Conservation (phyloP, 23 tunicate genomes). For the Styela plicata region DNA sequence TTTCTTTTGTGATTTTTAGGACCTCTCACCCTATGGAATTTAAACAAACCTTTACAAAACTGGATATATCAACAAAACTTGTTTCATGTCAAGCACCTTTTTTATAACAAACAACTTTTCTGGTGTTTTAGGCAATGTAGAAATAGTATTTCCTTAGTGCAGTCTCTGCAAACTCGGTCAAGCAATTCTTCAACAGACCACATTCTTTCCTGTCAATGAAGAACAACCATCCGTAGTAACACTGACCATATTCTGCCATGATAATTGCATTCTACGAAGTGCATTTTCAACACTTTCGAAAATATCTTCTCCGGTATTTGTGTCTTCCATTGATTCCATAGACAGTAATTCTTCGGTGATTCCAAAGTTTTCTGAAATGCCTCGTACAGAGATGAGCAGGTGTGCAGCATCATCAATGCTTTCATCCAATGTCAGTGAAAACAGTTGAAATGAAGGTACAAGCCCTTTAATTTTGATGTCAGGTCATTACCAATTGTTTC, state of each 20-base stretch:
- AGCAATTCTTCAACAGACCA: slow-evolving; percentile 62
- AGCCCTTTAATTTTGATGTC: slow-evolving; percentile 65
- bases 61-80: no score
- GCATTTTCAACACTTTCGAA: slow-evolving; percentile 55
- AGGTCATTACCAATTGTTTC: slow-evolving; percentile 78
- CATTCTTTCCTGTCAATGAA: slow-evolving; percentile 68
- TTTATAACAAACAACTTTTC: no score
- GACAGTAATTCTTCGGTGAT: slow-evolving; percentile 53
- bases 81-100: no score
- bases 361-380: slow-evolving; percentile 35
- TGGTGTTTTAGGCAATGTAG: slow-evolving; percentile 70
- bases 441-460: slow-evolving; percentile 77
- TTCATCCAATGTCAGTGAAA: no score
- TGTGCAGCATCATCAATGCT: slow-evolving; percentile 32
- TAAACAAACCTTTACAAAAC: no score
- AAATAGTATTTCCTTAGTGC: slow-evolving; percentile 54
- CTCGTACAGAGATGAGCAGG: slow-evolving; percentile 27
- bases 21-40: no score
- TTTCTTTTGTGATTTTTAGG: no score
- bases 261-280: slow-evolving; percentile 49
- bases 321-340: slow-evolving; percentile 73
- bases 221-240: slow-evolving; percentile 86
- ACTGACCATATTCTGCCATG: slow-evolving; percentile 65
- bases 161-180: slow-evolving; percentile 61
- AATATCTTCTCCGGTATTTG: slow-evolving; percentile 54